Evolutionary conservation across 2,888 invertebrate species (phyloP), one percentile per base, ranked within the genome.

Genomic region (Ophioninae sp.): DNA sequence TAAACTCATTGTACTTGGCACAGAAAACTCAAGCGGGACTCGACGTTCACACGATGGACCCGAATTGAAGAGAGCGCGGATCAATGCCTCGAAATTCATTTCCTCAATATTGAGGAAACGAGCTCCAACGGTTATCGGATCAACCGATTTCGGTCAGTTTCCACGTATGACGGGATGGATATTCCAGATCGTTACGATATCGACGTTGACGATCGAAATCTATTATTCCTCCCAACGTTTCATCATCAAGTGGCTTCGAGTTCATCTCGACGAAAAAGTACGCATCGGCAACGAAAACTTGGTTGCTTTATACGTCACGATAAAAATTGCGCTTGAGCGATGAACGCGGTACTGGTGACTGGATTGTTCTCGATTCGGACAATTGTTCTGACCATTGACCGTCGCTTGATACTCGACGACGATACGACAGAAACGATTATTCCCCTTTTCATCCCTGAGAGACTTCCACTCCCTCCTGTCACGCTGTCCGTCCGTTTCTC

Each of bases 391-490:
- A 37, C 64, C 70, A 59, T 75, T 76, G 50, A 62, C 39, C 70
- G 56, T 76, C 56, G 39, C 72, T 79, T 23, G 70, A 70, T 57
- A 69, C 70, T 70, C 75, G 70, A 78, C 75, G 70, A 78, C 74
- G 69, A 56, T 23, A 75, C 74, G 79, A 80, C 74, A 80, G 68
- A 67, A 67, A 61, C 65, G 79, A 65, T 77, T 67, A 50, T 70
- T 64, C 41, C 62, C 13, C 17, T 44, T 65, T 70, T 61, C 74
- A 44, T 62, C 41, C 50, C 21, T 59, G 39, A 69, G 68, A 79
- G 59, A 82, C 68, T 59, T 72, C 70, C 37, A 37, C 37, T 65
- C 59, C 23, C 50, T 50, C 50, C 39, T 65, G 69, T 82, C 79
- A 57, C 64, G 64, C 20, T 56, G 74, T 78, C 72, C 44, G 82